Evolutionary conservation across 2,888 invertebrate genomes (phyloP).

Genomic region (Onchidella celtica): DNA sequence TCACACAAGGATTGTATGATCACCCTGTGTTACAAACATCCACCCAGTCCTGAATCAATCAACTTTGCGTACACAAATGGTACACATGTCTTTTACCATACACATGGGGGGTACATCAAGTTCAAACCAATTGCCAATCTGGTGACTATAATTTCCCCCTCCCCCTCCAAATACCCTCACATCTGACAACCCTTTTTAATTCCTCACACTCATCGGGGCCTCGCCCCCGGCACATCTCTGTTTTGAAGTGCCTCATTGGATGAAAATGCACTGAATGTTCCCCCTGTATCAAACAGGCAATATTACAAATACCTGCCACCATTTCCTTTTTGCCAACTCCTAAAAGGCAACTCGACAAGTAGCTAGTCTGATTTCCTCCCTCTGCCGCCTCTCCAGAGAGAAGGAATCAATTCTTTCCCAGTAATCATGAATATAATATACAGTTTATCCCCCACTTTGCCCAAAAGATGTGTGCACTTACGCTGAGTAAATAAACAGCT

Average conservation of each 20-base stretch:
- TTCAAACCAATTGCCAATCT: background rate
- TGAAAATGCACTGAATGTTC: background rate
- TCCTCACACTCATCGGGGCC: background rate
- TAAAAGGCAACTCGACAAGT: no score
- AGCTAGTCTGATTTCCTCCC: no score
- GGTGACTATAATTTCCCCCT: background rate
- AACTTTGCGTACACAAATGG: no score
- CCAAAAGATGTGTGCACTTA: conserved; percentile 25
- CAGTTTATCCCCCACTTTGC: conserved; percentile 19
- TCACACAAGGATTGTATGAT: no score
- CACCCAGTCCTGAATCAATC: no score
- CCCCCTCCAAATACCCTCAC: background rate
- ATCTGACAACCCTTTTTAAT: background rate
- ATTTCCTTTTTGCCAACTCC: no score
- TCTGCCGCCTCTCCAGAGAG: no score
- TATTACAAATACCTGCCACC: background rate
- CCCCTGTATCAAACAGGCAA: background rate
- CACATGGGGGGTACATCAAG: background rate
- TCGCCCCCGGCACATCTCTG: background rate
- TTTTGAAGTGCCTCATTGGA: background rate
- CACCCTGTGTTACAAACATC: no score
- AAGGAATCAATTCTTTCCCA: background rate
- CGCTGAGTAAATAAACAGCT: conserved; percentile 11
- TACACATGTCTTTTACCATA: no score
- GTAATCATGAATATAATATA: conserved; percentile 16